phyloP scores from a whole-genome alignment of 2,797 vertebrate genomes.

The Cuniculus paca region DNA sequence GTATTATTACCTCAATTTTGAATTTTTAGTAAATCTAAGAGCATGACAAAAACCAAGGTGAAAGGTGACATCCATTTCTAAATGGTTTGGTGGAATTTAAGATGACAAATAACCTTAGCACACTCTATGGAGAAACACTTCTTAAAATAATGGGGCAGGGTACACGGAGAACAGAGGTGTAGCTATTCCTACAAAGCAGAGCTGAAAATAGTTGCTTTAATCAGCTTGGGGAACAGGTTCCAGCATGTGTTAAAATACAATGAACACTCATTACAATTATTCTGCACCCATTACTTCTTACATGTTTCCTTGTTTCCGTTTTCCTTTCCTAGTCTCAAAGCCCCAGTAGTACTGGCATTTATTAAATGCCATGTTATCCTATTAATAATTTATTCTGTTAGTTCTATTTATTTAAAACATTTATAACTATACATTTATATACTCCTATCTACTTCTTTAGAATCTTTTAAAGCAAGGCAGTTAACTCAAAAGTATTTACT shows the following conservation, averaged over 20 bases:
- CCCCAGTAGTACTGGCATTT: neutral
- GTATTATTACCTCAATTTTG: neutral
- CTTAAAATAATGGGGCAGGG: neutral
- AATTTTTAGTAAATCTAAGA: constrained; percentile 40
- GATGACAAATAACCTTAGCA: constrained; percentile 5
- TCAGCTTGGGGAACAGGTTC: neutral
- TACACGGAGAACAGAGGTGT: neutral
- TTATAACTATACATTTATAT: neutral
- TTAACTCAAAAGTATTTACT: neutral
- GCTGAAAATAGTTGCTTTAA: neutral
- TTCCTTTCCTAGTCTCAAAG: neutral
- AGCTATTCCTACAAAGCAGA: neutral
- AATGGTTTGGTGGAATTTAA: neutral
- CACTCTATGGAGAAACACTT: neutral
- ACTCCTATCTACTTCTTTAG: neutral
- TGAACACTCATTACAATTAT: neutral
- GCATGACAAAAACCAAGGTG: neutral
- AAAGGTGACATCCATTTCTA: neutral
- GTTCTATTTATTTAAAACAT: neutral
- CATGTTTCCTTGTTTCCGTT: neutral
- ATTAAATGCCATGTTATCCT: neutral
- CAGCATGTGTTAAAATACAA: neutral
- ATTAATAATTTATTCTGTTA: neutral
- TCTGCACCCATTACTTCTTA: neutral
- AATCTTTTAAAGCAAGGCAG: neutral